phyloP scores from a whole-genome alignment of 2,113 vertebrate genomes.

The Oryzias javanicus region DNA sequence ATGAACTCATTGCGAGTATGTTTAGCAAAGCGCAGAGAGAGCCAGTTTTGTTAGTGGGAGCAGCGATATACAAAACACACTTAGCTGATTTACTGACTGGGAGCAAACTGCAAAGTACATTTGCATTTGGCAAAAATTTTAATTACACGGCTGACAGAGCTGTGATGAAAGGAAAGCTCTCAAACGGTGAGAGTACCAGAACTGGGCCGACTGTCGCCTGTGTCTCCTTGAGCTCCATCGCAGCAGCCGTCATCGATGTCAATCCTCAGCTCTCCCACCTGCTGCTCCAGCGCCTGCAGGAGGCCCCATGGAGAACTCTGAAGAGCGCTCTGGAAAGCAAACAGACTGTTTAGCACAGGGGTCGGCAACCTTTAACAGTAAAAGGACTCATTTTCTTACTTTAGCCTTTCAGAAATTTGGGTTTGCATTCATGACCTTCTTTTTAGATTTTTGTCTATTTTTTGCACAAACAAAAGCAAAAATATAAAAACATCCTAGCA shows the following conservation, averaged over 20 bases:
- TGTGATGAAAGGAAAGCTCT: not conserved
- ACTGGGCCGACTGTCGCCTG: slow-evolving; percentile 56
- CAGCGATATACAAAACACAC: not conserved
- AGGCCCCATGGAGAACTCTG: slow-evolving; percentile 72
- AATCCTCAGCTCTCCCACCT: slow-evolving; percentile 72
- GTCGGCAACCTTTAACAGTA: no score
- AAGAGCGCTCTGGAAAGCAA: slow-evolving; percentile 68
- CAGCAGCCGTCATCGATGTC: slow-evolving; percentile 42
- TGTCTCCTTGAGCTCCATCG: slow-evolving; percentile 55
- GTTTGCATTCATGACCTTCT: no score
- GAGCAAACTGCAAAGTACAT: slow-evolving; percentile 7
- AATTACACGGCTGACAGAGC: slow-evolving; percentile 4
- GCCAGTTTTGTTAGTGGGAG: not conserved
- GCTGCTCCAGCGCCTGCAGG: slow-evolving; percentile 72
- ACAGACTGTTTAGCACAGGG: not conserved
- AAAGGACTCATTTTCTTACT: no score
- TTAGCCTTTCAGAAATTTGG: no score
- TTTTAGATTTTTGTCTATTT: no score
- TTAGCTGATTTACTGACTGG: not conserved
- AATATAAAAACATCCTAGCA: no score
- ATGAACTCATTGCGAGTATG: not conserved
- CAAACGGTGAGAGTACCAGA: slow-evolving; percentile 56
- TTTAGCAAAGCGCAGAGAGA: slow-evolving; percentile 15
- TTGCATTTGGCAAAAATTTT: slow-evolving; percentile 7
- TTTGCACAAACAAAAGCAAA: no score